Conservation (phyloP, 2,888 invertebrate genomes). For the Latrodectus hesperus region DNA sequence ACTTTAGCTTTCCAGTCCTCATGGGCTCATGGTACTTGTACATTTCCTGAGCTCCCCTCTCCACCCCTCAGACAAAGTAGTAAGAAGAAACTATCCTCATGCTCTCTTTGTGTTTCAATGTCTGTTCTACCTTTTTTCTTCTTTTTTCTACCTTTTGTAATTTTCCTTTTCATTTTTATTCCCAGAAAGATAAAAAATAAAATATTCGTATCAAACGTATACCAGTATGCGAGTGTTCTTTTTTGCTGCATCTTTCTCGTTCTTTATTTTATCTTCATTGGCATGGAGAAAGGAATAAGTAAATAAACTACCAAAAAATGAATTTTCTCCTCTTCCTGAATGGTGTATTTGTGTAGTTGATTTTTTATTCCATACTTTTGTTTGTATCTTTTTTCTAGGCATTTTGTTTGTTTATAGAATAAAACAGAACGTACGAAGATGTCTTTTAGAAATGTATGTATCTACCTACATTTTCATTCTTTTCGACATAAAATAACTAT, state of each 20-base stretch:
- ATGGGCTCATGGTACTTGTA: too few relatives aligned
- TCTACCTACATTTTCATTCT: too few relatives aligned
- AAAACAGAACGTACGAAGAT: too few relatives aligned
- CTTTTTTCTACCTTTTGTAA: slow-evolving; percentile 28
- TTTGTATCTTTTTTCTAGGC: background rate
- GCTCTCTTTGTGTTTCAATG: slow-evolving; percentile 42
- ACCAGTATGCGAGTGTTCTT: slow-evolving; percentile 34
- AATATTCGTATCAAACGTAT: background rate
- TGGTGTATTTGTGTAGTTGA: slow-evolving; percentile 20
- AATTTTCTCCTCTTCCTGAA: slow-evolving; percentile 19
- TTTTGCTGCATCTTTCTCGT: background rate
- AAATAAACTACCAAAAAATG: slow-evolving; percentile 31
- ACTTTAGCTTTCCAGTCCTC: too few relatives aligned
- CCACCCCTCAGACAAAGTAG: background rate
- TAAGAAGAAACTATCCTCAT: slow-evolving; percentile 16
- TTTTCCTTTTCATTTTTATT: slow-evolving; percentile 33
- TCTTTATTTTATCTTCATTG: slow-evolving; percentile 58
- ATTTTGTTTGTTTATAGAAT: too few relatives aligned
- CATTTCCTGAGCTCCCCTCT: background rate
- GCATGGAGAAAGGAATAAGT: slow-evolving; percentile 41
- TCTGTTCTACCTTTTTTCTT: slow-evolving; percentile 31
- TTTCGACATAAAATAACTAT: too few relatives aligned
- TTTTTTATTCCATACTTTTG: background rate
- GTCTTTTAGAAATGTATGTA: too few relatives aligned
- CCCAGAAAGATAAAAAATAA: slow-evolving; percentile 10